phyloP scores from a whole-genome alignment of 2,797 vertebrate species.

The Centroberyx gerrardi region DNA sequence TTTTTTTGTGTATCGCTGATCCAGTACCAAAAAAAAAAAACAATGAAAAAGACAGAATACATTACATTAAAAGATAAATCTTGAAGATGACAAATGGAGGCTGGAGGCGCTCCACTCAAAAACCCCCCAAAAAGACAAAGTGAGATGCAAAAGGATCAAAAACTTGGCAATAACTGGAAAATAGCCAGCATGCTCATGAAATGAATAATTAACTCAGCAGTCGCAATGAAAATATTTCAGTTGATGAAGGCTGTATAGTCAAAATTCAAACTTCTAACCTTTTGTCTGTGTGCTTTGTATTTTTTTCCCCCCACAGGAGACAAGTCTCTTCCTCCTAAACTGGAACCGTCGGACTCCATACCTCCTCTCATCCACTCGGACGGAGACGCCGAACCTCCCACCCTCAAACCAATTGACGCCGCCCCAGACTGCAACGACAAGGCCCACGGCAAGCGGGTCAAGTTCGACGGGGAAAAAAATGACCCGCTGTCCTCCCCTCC shows the following conservation, averaged over 20 bases:
- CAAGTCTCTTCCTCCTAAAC: conserved; percentile 97
- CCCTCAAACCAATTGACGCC: conserved; percentile 95
- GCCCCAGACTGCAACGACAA: conserved; percentile 89
- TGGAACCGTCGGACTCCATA: conserved; percentile 96
- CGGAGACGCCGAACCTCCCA: conserved; percentile 94
- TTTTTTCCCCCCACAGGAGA: conserved; percentile 85
- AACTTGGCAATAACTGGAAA: conserved; percentile 1
- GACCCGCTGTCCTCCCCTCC: conserved; percentile 79
- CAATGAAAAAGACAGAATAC: conserved; percentile 1
- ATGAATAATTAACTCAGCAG: conserved; percentile 19
- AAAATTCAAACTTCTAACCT: not conserved
- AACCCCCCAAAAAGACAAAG: not conserved
- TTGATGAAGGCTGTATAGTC: not conserved
- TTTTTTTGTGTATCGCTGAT: conserved; percentile 10
- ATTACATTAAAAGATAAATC: conserved; percentile 9
- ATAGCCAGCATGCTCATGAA: not conserved
- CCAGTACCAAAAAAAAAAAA: not conserved
- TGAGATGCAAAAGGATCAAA: not conserved
- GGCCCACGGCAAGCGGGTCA: conserved; percentile 82
- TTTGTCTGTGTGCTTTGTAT: not conserved
- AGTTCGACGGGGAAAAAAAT: conserved; percentile 88
- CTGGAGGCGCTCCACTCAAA: not conserved
- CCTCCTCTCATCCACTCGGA: conserved; percentile 93
- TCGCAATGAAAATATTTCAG: not conserved
- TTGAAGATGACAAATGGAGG: not conserved